A percentile compares a stretch with the other conserved stretches of the same genome.
Conservation (phyloP, 2,888 invertebrate genomes). For the Terebella lapidaria region DNA sequence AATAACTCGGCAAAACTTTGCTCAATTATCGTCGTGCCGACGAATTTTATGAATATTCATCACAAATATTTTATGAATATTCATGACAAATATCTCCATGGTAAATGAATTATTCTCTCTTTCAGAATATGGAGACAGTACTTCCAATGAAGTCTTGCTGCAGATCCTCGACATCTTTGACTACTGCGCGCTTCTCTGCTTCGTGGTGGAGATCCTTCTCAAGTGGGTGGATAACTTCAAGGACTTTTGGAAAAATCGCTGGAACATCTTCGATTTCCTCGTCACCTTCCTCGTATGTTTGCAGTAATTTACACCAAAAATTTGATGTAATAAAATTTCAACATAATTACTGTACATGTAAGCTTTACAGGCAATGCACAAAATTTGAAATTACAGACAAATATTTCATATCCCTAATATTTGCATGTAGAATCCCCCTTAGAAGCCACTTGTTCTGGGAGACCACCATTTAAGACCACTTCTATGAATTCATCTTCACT, state of each 20-base stretch:
- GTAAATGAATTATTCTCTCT: neutral
- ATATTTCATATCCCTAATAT: neutral
- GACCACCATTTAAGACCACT: no score
- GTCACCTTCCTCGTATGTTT: constrained; percentile 19
- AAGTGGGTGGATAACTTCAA: constrained; percentile 26
- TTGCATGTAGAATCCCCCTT: no score
- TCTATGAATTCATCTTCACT: neutral
- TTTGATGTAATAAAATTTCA: no score
- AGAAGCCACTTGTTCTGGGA: no score
- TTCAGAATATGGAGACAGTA: neutral
- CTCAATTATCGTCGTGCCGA: no score
- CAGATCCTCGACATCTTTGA: constrained; percentile 24
- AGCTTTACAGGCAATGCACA: no score
- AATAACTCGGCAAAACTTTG: no score
- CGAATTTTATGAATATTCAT: no score
- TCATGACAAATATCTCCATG: no score
- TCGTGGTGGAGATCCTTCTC: constrained; percentile 22
- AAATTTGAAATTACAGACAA: no score
- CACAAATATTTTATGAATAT: no score
- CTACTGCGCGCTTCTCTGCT: constrained; percentile 17
- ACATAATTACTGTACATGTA: no score
- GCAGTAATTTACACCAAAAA: neutral
- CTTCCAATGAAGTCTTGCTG: neutral
- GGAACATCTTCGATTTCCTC: constrained; percentile 27
- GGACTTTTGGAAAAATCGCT: constrained; percentile 25